Evolutionary conservation across 2,888 invertebrate genomes (phyloP), one percentile per base, ranked within the genome.

Genomic region (Sinopyrophorus schimmeli): DNA sequence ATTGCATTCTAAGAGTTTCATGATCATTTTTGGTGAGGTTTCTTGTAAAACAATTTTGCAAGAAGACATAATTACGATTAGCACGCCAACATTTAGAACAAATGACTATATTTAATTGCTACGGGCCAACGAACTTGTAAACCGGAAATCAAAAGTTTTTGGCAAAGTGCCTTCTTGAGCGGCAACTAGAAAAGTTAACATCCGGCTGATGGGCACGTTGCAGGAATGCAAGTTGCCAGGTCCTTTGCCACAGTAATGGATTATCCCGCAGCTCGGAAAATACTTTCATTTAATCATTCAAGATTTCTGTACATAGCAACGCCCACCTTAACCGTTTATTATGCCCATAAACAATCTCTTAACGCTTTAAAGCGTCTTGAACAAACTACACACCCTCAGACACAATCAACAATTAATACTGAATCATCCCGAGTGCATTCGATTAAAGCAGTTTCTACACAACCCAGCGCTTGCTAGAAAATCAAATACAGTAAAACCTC

Each of bases 81-180:
- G 16, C 10, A 17, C 27, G 38, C 38, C 10, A 26, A 24, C 9
- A 27, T 12, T 26, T 16, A 26, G 24, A 11, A 7, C 18, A 46
- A 38, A 39, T n/a, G n/a, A 39, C 38, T 39, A 46, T 46, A 46
- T 38, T 46, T 39, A 30, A 21, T 32, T 38, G 14, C 26, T 12
- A 46, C 14, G 38, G 38, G 46, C 46, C 46, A 46, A 38, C 17
- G 46, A 46, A 46, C 46, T 16, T 24, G 17, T 10, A n/a, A n/a
- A 44, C 38, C 38, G 38, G 46, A 39, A 46, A 46, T 28, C 21
- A 26, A 12, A 46, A 39, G 20, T 30, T 46, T 39, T 46, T 46
- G 46, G 46, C 46, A 46, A 39, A 28, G 39, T 31, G 46, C 46
- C 46, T 46, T 21, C 46, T 30, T 28, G 12, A 37, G 26, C 15